These are phyloP conservation scores for Cantharis rufa DNA, from an alignment of 2,888 invertebrate species.

Conservation along the genomic window DNA sequence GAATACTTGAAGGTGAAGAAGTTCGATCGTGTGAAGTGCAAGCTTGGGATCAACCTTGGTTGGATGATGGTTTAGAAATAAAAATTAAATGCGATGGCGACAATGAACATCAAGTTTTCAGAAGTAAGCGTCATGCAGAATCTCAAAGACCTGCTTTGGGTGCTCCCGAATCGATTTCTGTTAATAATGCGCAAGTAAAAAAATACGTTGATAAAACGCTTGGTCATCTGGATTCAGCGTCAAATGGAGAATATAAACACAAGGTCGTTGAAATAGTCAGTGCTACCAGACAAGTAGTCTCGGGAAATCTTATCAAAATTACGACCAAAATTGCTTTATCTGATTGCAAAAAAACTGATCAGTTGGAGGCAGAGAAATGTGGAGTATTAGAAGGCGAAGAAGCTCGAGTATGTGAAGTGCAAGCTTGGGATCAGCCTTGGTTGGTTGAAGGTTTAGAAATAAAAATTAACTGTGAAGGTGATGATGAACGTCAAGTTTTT, in stretches of 20 bases:
- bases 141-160: slow-evolving; percentile 20
- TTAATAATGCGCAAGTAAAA: slow-evolving; percentile 35
- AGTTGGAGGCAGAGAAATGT: slow-evolving; percentile 40
- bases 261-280: slow-evolving; percentile 43
- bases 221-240: slow-evolving; percentile 44
- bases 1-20: slow-evolving; percentile 40
- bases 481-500: slow-evolving; percentile 13
- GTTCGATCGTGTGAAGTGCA: slow-evolving; percentile 55
- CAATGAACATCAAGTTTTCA: slow-evolving; percentile 12
- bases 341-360: slow-evolving; percentile 54
- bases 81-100: slow-evolving; percentile 49
- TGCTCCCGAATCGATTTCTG: slow-evolving; percentile 23
- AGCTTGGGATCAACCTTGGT: slow-evolving; percentile 65
- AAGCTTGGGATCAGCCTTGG: slow-evolving; percentile 66
- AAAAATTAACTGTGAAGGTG: slow-evolving; percentile 49
- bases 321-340: slow-evolving; percentile 62
- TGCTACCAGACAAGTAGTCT: slow-evolving; percentile 59
- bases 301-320: slow-evolving; percentile 62
- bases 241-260: slow-evolving; percentile 49
- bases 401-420: slow-evolving; percentile 54
- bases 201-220: slow-evolving; percentile 38
- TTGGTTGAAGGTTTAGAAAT: slow-evolving; percentile 54
- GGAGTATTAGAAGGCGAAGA: slow-evolving; percentile 41
- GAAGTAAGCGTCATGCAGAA: slow-evolving; percentile 38
- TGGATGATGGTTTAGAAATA: slow-evolving; percentile 54